Evolutionary conservation across 2,797 vertebrate genomes (phyloP).

Genomic region (Notolabrus celidotus): DNA sequence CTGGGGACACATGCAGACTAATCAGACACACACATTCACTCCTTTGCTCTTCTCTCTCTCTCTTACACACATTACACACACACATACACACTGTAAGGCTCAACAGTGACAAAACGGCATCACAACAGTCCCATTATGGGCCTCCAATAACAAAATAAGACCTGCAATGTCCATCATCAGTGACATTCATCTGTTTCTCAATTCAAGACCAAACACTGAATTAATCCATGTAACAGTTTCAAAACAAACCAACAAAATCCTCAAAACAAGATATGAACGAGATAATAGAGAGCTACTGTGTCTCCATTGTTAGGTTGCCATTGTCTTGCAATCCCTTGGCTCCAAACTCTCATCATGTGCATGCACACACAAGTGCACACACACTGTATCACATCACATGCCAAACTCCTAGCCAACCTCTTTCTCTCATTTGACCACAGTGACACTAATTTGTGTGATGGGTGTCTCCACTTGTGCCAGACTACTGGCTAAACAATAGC

Average conservation of each 20-base stretch:
- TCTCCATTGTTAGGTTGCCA: neutral
- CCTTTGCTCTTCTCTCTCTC: neutral
- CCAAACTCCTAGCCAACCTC: slow-evolving; percentile 24
- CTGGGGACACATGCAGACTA: slow-evolving; percentile 56
- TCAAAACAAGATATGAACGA: neutral
- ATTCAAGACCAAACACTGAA: neutral
- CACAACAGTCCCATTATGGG: slow-evolving; percentile 2
- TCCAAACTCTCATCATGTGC: neutral
- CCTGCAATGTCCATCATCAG: slow-evolving; percentile 8
- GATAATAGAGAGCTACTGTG: neutral
- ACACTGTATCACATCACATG: slow-evolving; percentile 27
- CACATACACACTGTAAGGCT: slow-evolving; percentile 4
- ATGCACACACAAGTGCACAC: slow-evolving; percentile 1
- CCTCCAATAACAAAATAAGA: slow-evolving; percentile 4
- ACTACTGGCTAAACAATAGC: slow-evolving; percentile 35
- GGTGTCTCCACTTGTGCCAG: slow-evolving; percentile 25
- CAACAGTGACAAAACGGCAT: slow-evolving; percentile 2
- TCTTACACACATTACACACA: slow-evolving; percentile 21
- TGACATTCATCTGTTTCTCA: neutral
- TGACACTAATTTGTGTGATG: slow-evolving; percentile 48
- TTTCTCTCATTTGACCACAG: slow-evolving; percentile 43
- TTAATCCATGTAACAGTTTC: neutral
- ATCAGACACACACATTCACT: slow-evolving; percentile 46
- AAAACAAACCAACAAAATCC: neutral
- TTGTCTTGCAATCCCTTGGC: neutral